A percentile compares a stretch with the other conserved stretches of the same genome.
Conservation (phyloP, 2,888 invertebrate genomes). For the Brenthis daphne region DNA sequence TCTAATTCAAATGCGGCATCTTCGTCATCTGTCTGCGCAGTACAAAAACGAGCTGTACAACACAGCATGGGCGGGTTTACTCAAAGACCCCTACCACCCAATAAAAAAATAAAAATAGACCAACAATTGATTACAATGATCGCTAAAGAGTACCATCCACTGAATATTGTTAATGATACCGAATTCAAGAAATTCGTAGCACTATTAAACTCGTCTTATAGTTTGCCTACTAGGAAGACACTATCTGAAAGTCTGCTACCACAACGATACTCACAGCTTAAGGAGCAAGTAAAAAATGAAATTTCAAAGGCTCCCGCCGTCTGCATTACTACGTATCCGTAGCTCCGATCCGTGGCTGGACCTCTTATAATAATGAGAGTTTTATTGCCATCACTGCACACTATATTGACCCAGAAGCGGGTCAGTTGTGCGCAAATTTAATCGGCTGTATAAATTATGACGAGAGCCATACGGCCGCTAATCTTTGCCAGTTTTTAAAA, state of each 20-base stretch:
- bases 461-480: slow-evolving; percentile 11
- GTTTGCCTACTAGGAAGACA: slow-evolving; percentile 34
- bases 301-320: slow-evolving; percentile 24
- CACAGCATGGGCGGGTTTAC: background rate
- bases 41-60: background rate
- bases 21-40: background rate
- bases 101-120: slow-evolving; percentile 6
- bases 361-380: slow-evolving; percentile 31
- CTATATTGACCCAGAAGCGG: slow-evolving; percentile 23
- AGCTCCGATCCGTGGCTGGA: too few relatives aligned
- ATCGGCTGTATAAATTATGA: slow-evolving; percentile 19
- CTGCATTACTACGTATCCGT: slow-evolving; percentile 37
- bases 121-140: slow-evolving; percentile 14
- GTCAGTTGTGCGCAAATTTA: slow-evolving; percentile 1
- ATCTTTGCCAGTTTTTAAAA: slow-evolving; percentile 10
- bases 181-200: slow-evolving; percentile 32
- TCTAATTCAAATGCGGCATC: background rate
- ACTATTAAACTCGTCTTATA: slow-evolving; percentile 29
- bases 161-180: slow-evolving; percentile 29
- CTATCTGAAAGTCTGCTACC: slow-evolving; percentile 17
- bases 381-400: slow-evolving; percentile 36
- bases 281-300: slow-evolving; percentile 18
- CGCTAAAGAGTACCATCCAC: slow-evolving; percentile 10
- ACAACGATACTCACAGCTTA: background rate
- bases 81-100: background rate